Conservation (phyloP, 1,140 invertebrate genomes). For the Ceratosolen solmsi region DNA sequence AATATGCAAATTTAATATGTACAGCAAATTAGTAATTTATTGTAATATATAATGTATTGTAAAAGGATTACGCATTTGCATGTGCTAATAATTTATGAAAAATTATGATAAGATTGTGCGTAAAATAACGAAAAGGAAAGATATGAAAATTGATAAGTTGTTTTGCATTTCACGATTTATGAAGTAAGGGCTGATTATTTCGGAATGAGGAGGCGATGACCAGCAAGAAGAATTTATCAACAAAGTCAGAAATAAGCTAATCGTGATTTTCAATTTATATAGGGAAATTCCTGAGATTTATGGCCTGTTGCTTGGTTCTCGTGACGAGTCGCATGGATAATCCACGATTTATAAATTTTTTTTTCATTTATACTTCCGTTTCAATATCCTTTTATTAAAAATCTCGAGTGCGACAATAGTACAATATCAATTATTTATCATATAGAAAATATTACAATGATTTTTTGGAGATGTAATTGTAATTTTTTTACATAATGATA, state of each 20-base stretch:
- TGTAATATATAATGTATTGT: too few species aligned
- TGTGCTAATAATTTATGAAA: too few species aligned
- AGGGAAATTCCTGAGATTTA: slow-evolving; percentile 28
- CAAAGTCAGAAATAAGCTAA: slow-evolving; percentile 54
- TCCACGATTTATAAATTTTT: slow-evolving; percentile 28
- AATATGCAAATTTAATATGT: too few species aligned
- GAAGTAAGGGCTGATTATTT: not conserved
- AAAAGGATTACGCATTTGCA: too few species aligned
- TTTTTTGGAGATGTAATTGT: too few species aligned
- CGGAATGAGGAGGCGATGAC: slow-evolving; percentile 29
- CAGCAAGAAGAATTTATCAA: slow-evolving; percentile 51
- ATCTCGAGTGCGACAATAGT: not conserved
- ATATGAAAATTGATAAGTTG: slow-evolving; percentile 46
- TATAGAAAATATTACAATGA: too few species aligned
- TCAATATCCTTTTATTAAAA: slow-evolving; percentile 37
- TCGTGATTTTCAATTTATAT: slow-evolving; percentile 52
- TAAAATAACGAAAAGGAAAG: not conserved
- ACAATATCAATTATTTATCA: too few species aligned
- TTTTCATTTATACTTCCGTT: slow-evolving; percentile 36
- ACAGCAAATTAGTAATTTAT: too few species aligned
- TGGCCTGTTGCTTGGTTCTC: slow-evolving; percentile 31
- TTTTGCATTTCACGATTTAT: slow-evolving; percentile 40
- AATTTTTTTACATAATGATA: too few species aligned
- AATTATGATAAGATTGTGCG: not conserved
- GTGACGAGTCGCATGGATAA: not conserved